Conservation (phyloP, 2,888 invertebrate genomes). For the Rhynchonema sp. region DNA sequence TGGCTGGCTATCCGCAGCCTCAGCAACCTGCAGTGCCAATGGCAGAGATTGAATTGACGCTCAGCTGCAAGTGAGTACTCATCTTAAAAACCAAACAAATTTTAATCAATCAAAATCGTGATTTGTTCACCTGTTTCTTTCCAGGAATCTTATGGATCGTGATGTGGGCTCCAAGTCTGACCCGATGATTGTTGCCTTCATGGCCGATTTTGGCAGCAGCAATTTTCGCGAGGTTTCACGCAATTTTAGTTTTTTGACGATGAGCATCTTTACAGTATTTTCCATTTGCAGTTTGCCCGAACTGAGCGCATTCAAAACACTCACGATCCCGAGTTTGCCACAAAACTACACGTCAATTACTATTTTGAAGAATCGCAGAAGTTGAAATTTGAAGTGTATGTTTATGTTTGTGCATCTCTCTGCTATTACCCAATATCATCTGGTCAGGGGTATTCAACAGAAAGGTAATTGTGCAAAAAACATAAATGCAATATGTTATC, state of each 20-base stretch:
- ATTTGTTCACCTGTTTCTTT: background rate
- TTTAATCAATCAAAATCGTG: background rate
- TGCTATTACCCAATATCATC: too few relatives aligned
- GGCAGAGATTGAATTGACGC: background rate
- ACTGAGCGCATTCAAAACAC: conserved; percentile 34
- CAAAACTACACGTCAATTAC: conserved; percentile 37
- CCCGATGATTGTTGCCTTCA: conserved; percentile 35
- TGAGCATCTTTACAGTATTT: too few relatives aligned
- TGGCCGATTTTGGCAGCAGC: conserved; percentile 8
- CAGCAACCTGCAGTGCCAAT: background rate
- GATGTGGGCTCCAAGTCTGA: conserved; percentile 41
- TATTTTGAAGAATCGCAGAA: conserved; percentile 40
- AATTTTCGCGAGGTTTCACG: background rate
- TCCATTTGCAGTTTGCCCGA: conserved; percentile 21
- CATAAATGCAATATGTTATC: too few relatives aligned
- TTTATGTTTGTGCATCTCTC: too few relatives aligned
- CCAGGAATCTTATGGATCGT: conserved; percentile 4
- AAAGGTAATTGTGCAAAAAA: too few relatives aligned
- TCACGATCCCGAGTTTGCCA: conserved; percentile 36
- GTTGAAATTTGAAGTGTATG: conserved; percentile 33
- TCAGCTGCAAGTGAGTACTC: background rate
- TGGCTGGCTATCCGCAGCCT: too few relatives aligned
- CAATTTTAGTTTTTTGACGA: too few relatives aligned
- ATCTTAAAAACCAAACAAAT: background rate
- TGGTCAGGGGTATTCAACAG: too few relatives aligned